These are phyloP conservation scores for Oligia latruncula DNA, from an alignment of 2,888 invertebrate species.

Conservation along the genomic window DNA sequence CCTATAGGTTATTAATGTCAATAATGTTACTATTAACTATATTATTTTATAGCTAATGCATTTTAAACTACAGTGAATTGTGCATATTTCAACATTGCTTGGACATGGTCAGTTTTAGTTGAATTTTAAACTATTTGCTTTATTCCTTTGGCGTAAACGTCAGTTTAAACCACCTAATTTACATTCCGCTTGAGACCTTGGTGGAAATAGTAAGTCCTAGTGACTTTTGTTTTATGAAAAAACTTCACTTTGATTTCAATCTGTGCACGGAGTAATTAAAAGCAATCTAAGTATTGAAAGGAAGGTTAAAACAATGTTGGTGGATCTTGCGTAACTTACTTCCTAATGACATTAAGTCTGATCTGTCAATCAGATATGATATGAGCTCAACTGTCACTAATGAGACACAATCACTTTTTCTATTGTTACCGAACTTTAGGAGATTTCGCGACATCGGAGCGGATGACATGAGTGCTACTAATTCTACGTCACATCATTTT, in stretches of 20 bases:
- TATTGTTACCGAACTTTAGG: no score
- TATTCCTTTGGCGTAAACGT: slow-evolving; percentile 24
- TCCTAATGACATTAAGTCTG: slow-evolving; percentile 17
- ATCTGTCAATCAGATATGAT: slow-evolving; percentile 22
- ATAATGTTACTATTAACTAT: background rate
- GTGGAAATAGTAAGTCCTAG: slow-evolving; percentile 33
- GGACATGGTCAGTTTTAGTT: slow-evolving; percentile 8
- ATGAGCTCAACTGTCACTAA: background rate
- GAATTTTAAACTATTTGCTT: slow-evolving; percentile 22
- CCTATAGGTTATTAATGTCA: slow-evolving; percentile 26
- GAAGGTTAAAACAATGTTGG: background rate
- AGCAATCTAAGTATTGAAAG: background rate
- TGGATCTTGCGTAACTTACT: slow-evolving; percentile 23
- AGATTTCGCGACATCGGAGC: no score
- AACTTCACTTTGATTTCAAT: background rate
- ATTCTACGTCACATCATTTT: slow-evolving; percentile 30
- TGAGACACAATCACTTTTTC: no score
- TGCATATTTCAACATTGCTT: slow-evolving; percentile 19
- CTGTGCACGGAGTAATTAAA: background rate
- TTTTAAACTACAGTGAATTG: slow-evolving; percentile 6
- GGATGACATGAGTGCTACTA: slow-evolving; percentile 26
- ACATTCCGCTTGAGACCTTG: slow-evolving; percentile 62
- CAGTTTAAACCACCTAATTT: slow-evolving; percentile 47
- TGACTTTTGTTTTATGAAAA: slow-evolving; percentile 33
- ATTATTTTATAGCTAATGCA: slow-evolving; percentile 14